Base-by-base conservation (phyloP, 2,113 vertebrate species). In the Sturnus vulgaris region DNA sequence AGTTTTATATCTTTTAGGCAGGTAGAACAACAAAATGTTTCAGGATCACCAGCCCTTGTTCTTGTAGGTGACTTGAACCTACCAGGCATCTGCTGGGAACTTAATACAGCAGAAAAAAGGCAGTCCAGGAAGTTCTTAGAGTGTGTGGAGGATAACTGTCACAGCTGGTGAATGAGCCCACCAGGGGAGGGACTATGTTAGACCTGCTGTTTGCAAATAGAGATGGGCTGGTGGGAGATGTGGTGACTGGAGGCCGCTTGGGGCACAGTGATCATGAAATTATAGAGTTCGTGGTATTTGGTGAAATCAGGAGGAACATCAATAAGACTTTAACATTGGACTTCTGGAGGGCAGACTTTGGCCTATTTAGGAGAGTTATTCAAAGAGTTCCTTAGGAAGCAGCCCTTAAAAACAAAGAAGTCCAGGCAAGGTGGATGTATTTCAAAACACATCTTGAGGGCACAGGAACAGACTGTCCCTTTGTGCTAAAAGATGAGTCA, bases 341-440 rank as follows among this genome's bases (percentile, higher is more conserved):
- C 15, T 50, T 27, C 49, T 50, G 49, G 49, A 15, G 24, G 24
- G 24, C 49, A 50, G 24, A 50, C 8, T 27, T 50, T 50, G 49
- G 24, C 49, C 49, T 15, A 14, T 27, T 50, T 8, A 50, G 49
- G 49, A 50, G 24, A 50, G 7, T 50, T 27, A 25, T 25, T n/a
- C 47, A 25, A 14, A 46, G 24, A 46, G 5, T 18, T 59, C 27
- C 55, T 37, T 37, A 20, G 46, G 11, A 37, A 47, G 3, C 11
- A 23, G 14, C 19, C 33, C 8, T 37, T 59, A 30, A 59, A 30
- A 75, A 16, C 20, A 59, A 42, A 46, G 33, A 15, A 37, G 20
- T 37, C 2, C 4, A 47, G 19, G 20, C 30, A 57, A 37, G 19
- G 25, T 37, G 40, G 8, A 4, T 0, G 1, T 73, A 24, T 24